Conservation (phyloP, 2,888 invertebrate species). For the Hemistola chrysoprasaria region DNA sequence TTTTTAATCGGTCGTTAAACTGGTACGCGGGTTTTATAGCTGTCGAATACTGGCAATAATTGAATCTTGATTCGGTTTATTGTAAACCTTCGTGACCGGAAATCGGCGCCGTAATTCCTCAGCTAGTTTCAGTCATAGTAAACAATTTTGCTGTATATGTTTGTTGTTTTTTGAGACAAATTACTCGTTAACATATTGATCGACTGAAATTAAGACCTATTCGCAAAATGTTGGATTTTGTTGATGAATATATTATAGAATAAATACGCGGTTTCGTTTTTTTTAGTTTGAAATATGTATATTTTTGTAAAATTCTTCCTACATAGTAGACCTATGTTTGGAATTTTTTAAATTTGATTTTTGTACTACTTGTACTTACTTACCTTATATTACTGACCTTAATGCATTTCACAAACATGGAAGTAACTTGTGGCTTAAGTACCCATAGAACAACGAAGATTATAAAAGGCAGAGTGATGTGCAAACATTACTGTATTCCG, state of each 20-base stretch:
- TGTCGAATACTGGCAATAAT: slow-evolving; percentile 31
- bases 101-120: slow-evolving; percentile 18
- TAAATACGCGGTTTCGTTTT: too few relatives aligned
- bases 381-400: too few relatives aligned
- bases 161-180: slow-evolving; percentile 18
- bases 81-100: slow-evolving; percentile 27
- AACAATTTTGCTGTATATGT: slow-evolving; percentile 12
- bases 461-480: too few relatives aligned
- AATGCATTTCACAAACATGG: too few relatives aligned
- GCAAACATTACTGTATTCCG: too few relatives aligned
- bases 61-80: slow-evolving; percentile 26
- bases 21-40: slow-evolving; percentile 40
- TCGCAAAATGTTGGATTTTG: slow-evolving; percentile 10
- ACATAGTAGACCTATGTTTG: too few relatives aligned
- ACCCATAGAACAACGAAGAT: too few relatives aligned
- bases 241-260: background rate
- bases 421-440: too few relatives aligned
- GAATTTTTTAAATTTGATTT: too few relatives aligned
- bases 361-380: too few relatives aligned
- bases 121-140: slow-evolving; percentile 19
- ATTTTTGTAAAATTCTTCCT: too few relatives aligned
- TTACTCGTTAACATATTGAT: slow-evolving; percentile 16
- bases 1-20: slow-evolving; percentile 56
- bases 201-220: slow-evolving; percentile 10
- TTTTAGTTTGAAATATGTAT: too few relatives aligned